Conservation (phyloP, 2,888 invertebrate species). For the Zhuqinia jingwanae region DNA sequence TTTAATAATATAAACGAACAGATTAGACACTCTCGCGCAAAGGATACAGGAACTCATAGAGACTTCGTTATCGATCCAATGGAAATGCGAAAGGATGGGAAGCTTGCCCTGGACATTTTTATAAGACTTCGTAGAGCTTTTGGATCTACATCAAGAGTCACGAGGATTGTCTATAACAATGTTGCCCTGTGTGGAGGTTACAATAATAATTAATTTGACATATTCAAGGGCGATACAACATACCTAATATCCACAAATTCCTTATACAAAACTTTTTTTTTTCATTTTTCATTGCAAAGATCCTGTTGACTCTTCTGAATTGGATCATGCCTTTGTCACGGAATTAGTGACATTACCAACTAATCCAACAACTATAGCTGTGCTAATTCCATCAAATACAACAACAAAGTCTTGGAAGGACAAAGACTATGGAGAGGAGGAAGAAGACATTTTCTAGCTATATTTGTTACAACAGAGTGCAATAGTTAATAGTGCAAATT, state of each 20-base stretch:
- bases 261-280: no score
- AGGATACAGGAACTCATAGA: conserved; percentile 66
- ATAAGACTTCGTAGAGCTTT: conserved; percentile 63
- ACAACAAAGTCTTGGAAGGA: conserved; percentile 26
- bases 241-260: no score
- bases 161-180: conserved; percentile 72
- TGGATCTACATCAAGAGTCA: conserved; percentile 65
- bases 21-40: conserved; percentile 67
- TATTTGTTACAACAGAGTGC: neutral
- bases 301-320: conserved; percentile 28
- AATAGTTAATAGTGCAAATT: neutral
- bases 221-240: no score
- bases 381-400: conserved; percentile 40
- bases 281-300: conserved; percentile 22
- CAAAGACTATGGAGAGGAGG: conserved; percentile 61
- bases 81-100: conserved; percentile 67
- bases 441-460: conserved; percentile 56
- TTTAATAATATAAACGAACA: conserved; percentile 17
- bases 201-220: neutral
- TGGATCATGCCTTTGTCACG: conserved; percentile 37
- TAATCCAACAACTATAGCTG: conserved; percentile 2
- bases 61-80: conserved; percentile 75
- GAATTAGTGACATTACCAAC: conserved; percentile 15
- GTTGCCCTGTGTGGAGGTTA: conserved; percentile 74
- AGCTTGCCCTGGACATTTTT: conserved; percentile 67